Evolutionary conservation across 2,113 vertebrate genomes (phyloP), one percentile per base, ranked within the genome.

Genomic region (Labrus mixtus): DNA sequence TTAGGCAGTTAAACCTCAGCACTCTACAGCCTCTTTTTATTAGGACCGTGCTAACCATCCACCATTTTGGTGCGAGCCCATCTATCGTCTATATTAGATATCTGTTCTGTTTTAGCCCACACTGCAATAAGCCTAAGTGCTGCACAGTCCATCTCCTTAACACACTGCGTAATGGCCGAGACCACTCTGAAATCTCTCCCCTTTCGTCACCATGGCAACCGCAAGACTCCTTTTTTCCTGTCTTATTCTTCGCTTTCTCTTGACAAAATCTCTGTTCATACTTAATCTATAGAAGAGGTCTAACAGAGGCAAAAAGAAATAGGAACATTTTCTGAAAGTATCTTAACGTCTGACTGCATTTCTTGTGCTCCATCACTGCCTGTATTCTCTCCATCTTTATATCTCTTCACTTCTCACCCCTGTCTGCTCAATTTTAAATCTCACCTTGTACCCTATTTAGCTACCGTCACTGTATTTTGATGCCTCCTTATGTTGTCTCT

Each of bases 101-200:
- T 88, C 83, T 85, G 64, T 68, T 82, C 84, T 61, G 77, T 79
- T 88, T 79, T 75, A 84, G 81, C 83, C 82, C 76, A 89, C 86
- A 86, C 81, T 89, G 87, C 90, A 90, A 92, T 91, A 91, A 86
- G 88, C 79, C 67, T 86, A 91, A 91, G 84, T 90, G 84, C 86
- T 87, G 76, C 80, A 74, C 75, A 76, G 82, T 89, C 86, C 87
- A 78, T 84, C 88, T 85, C 78, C 79, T 76, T 71, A 79, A 79
- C 84, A 88, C 76, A 50, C 78, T 83, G 76, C 46, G 73, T 90
- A 90, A 91, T 91, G 89, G 86, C 83, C 15, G 82, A 89, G 81
- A 88, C 83, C 78, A 69, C 82, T 88, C 68, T 87, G 78, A 76
- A 89, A 90, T 87, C 76, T 75, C 85, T 87, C 66, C 73, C 77